These are phyloP conservation scores for Neopipo cinnamomea DNA, from an alignment of 2,113 vertebrate genomes.

Conservation along the genomic window DNA sequence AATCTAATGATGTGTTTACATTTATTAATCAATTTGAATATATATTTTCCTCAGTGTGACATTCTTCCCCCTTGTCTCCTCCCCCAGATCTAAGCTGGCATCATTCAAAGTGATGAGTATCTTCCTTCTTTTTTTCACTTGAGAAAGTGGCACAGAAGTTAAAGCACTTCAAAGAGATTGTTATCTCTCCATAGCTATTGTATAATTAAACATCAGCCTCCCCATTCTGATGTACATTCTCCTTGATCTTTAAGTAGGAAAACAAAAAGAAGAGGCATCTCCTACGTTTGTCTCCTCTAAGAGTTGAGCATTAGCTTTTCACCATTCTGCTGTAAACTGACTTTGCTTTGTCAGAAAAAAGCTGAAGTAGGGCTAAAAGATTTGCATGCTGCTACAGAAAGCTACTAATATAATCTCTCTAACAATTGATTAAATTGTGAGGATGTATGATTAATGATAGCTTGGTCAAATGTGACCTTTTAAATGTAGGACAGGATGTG, in stretches of 20 bases:
- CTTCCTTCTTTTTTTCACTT: constrained; percentile 15
- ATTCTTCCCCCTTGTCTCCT: neutral
- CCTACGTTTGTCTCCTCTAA: neutral
- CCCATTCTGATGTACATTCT: neutral
- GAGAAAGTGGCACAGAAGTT: constrained; percentile 39
- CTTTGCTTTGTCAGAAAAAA: neutral
- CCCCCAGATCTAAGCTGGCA: constrained; percentile 26
- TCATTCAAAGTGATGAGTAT: constrained; percentile 23
- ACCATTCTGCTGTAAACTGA: neutral
- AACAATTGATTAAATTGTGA: neutral
- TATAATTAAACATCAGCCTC: constrained; percentile 49
- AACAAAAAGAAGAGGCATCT: constrained; percentile 9
- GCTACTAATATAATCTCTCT: neutral
- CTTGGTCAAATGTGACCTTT: constrained; percentile 44
- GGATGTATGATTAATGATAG: constrained; percentile 32
- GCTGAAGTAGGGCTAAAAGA: neutral
- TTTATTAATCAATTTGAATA: constrained; percentile 55
- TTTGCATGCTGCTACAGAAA: neutral
- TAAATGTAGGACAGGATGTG: neutral
- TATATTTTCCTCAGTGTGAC: constrained; percentile 30
- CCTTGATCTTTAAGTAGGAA: constrained; percentile 50
- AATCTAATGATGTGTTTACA: constrained; percentile 53
- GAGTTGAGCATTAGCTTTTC: neutral
- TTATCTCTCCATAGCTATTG: constrained; percentile 38
- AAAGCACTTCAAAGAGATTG: constrained; percentile 55